These are phyloP conservation scores for Aquatica leii DNA, from an alignment of 2,888 invertebrate species.

Conservation along the genomic window DNA sequence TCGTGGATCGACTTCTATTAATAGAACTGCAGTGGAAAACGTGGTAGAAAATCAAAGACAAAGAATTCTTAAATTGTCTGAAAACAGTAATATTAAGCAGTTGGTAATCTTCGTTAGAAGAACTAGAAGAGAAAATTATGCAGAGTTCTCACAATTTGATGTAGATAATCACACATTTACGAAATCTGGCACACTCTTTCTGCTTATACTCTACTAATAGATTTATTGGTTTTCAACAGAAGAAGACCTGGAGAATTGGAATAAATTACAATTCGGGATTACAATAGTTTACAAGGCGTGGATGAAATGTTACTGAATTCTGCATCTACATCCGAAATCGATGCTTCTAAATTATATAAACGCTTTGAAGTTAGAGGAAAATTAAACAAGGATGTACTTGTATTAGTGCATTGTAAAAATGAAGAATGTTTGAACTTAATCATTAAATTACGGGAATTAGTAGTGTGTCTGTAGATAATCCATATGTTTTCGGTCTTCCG, in stretches of 20 bases:
- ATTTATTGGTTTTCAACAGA: neutral
- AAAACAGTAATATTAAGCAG: neutral
- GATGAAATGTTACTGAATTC: neutral
- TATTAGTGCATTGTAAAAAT: neutral
- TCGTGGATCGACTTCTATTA: no score
- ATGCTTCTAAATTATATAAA: neutral
- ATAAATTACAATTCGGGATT: neutral
- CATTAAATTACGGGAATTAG: neutral
- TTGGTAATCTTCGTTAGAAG: neutral
- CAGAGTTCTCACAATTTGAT: neutral
- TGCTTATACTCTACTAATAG: neutral
- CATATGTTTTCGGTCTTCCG: neutral
- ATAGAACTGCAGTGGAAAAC: no score
- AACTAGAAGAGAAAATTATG: neutral
- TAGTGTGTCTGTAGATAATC: neutral
- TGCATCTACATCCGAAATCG: neutral
- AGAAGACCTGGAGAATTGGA: neutral
- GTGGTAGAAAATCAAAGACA: neutral
- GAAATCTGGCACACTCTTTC: neutral
- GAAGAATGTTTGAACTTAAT: neutral
- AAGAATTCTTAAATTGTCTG: neutral
- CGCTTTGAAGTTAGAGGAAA: constrained; percentile 4
- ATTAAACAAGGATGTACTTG: neutral
- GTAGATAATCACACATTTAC: neutral
- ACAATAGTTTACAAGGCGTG: neutral